Evolutionary conservation across 1,140 invertebrate genomes (phyloP).

Genomic region (Drosophila lowei): DNA sequence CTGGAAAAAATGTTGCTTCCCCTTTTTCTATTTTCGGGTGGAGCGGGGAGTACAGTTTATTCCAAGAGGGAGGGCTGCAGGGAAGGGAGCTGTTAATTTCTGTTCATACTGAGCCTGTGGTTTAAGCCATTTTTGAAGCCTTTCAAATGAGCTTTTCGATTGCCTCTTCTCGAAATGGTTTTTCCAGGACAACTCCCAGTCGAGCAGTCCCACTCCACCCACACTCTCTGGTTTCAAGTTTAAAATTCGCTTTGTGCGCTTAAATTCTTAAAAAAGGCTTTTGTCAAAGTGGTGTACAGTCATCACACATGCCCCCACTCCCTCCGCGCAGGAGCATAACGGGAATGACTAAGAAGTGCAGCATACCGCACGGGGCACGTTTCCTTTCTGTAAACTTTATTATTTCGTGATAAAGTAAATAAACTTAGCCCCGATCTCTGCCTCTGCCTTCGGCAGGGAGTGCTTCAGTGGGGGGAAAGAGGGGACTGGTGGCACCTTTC

Average conservation of each 20-base stretch:
- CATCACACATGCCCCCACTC: constrained; percentile 2
- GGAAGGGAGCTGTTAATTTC: too few species aligned
- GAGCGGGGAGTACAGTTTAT: constrained; percentile 14
- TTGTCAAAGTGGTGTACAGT: constrained; percentile 49
- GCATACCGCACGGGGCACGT: constrained; percentile 61
- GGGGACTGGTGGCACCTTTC: constrained; percentile 36
- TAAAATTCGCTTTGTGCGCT: constrained; percentile 48
- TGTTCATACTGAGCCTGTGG: too few species aligned
- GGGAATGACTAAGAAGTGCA: constrained; percentile 53
- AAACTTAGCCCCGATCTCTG: constrained; percentile 65
- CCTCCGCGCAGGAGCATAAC: constrained; percentile 20
- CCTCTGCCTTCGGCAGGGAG: background rate
- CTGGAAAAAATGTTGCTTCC: constrained; percentile 26
- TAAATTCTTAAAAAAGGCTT: constrained; percentile 29
- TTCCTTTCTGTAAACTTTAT: constrained; percentile 79
- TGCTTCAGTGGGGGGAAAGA: background rate
- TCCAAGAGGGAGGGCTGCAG: constrained; percentile 13
- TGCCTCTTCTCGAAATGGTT: too few species aligned
- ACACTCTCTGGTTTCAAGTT: background rate
- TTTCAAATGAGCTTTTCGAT: too few species aligned
- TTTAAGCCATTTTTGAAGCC: too few species aligned
- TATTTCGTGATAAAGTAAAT: constrained; percentile 81
- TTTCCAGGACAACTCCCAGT: background rate
- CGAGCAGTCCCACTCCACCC: background rate
- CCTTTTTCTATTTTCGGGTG: background rate